Conservation (phyloP, 2,113 vertebrate species). For the Sorex araneus region DNA sequence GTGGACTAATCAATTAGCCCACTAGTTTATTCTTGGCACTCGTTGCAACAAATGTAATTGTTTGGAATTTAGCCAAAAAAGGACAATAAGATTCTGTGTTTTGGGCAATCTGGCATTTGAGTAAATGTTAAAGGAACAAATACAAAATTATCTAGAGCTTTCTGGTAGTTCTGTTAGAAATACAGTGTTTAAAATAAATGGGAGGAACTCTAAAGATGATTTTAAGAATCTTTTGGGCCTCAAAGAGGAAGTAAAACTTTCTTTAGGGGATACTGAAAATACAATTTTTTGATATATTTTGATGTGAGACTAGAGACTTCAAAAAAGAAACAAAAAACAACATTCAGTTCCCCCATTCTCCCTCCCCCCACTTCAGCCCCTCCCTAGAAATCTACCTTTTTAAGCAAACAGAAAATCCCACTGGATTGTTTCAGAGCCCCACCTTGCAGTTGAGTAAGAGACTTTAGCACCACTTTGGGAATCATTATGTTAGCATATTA, state of each 20-base stretch:
- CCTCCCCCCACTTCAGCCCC: too few species aligned
- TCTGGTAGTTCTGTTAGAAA: too few species aligned
- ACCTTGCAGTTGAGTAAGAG: too few species aligned
- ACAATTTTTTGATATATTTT: not conserved
- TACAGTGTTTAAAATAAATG: not conserved
- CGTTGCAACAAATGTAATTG: not conserved
- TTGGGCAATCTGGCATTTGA: not conserved
- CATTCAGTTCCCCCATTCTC: too few species aligned
- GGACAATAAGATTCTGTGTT: not conserved
- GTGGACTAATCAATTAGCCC: not conserved
- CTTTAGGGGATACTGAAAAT: not conserved
- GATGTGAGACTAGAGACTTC: not conserved
- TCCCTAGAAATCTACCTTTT: too few species aligned
- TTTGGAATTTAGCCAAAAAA: conserved; percentile 1
- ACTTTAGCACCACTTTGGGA: too few species aligned
- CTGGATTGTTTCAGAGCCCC: too few species aligned
- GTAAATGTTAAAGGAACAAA: conserved; percentile 5
- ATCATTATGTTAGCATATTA: too few species aligned
- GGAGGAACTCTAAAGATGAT: not conserved
- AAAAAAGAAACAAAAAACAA: too few species aligned
- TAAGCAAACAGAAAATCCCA: too few species aligned
- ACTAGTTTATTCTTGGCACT: not conserved
- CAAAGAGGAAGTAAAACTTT: not conserved
- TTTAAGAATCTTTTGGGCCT: not conserved
- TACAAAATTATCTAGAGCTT: not conserved